phyloP scores from a whole-genome alignment of 1,140 invertebrate genomes.

The Magallana ariakensis region DNA sequence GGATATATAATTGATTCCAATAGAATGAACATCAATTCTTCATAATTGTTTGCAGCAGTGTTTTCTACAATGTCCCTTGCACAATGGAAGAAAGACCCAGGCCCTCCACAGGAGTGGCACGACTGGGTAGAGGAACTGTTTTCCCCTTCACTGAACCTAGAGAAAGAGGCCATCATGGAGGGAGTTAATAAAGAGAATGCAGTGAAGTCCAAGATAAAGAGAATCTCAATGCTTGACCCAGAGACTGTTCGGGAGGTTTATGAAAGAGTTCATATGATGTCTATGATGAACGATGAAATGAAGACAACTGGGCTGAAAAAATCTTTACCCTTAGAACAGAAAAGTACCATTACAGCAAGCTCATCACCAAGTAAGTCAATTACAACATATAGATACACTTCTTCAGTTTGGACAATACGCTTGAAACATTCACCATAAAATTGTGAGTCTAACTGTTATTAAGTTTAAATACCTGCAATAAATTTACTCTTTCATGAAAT shows the following conservation, averaged over 20 bases:
- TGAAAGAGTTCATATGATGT: conserved; percentile 62
- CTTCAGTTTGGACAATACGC: too few relatives aligned
- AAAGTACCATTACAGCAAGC: not conserved
- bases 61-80: not conserved
- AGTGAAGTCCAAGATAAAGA: conserved; percentile 58
- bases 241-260: conserved; percentile 62
- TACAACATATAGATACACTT: too few relatives aligned
- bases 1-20: too few relatives aligned
- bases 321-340: not conserved
- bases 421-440: too few relatives aligned
- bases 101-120: conserved; percentile 46
- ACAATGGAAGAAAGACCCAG: conserved; percentile 5
- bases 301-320: conserved; percentile 47
- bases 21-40: too few relatives aligned
- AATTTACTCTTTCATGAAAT: too few relatives aligned
- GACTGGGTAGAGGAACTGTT: conserved; percentile 67
- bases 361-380: not conserved
- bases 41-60: not conserved
- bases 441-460: too few relatives aligned
- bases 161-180: conserved; percentile 53
- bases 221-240: conserved; percentile 61
- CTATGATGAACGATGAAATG: conserved; percentile 62
- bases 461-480: too few relatives aligned
- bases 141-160: conserved; percentile 54
- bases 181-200: conserved; percentile 43